Percentiles rank a stretch among this genome's conserved stretches.
Evolutionary conservation across 2,888 invertebrate genomes (phyloP).

Genomic region (Lepidocyrtinus sp.): DNA sequence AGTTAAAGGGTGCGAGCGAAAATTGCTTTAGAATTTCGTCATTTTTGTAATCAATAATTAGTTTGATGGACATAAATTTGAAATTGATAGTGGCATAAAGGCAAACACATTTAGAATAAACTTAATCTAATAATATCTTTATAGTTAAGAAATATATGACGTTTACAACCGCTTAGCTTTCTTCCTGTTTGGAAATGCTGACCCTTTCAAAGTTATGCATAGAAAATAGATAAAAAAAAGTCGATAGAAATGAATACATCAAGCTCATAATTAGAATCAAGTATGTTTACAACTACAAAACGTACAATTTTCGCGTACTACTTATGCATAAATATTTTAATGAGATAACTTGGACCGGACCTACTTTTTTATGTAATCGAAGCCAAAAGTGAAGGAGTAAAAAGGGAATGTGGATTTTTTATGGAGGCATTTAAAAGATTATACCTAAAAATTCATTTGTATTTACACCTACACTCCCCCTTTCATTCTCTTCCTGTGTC

Average conservation of each 20-base stretch:
- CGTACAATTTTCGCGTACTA: too few species aligned
- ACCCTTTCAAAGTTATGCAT: too few species aligned
- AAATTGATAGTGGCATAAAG: not conserved
- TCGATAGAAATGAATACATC: too few species aligned
- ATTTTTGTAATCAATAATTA: not conserved
- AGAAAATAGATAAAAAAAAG: too few species aligned
- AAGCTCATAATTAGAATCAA: too few species aligned
- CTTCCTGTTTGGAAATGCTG: not conserved
- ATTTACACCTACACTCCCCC: constrained; percentile 9
- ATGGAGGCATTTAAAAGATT: not conserved
- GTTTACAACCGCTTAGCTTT: not conserved
- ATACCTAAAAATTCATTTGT: not conserved
- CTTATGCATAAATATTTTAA: constrained; percentile 13
- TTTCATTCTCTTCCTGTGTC: not conserved
- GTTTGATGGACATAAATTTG: not conserved
- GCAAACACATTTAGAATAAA: not conserved
- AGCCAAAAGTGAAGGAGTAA: too few species aligned
- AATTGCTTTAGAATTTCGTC: not conserved
- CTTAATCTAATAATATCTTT: not conserved
- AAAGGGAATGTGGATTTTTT: not conserved
- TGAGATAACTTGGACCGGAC: not conserved
- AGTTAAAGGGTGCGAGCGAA: not conserved
- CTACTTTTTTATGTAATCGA: not conserved
- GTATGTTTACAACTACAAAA: too few species aligned
- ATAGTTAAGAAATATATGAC: not conserved